Base-by-base conservation (phyloP, 2,888 invertebrate genomes). In the Notocelia uddmanniana region DNA sequence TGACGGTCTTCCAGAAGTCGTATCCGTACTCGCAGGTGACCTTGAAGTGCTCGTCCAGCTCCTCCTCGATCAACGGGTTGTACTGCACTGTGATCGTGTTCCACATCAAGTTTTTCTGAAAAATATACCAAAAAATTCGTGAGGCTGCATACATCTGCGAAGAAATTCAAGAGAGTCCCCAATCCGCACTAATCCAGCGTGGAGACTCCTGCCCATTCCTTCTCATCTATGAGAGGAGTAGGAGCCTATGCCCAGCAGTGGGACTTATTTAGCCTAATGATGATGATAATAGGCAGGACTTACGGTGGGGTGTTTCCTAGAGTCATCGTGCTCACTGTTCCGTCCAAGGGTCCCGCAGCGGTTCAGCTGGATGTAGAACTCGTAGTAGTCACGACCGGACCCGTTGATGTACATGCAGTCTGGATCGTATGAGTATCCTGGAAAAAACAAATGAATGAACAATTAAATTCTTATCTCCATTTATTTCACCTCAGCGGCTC, bases 321-420 rank as follows among this genome's bases (percentile, higher is more conserved):
- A 96, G 84, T 97, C 97, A 83, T 97, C 97, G 79, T 97, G 96
- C 84, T 97, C 95, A 1, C 97, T 97, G 88, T 98, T 98, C 89
- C 98, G 96, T 34, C 98, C 98, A 66, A 98, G 94, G 5, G 98
- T 98, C 37, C 98, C 98, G 85, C 98, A 98, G 75, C 98, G 95
- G 92, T 98, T 98, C 72, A 98, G 91, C 87, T 98, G 98, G 80
- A 98, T 98, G 89, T 97, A 97, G 91, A 98, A 98, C 93, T 98
- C 98, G 88, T 98, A 98, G 87, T 97, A 97, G 84, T 97, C 97
- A 10, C 97, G 94, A 0, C 98, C 98, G 0, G 98, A 97, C 0
- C 98, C 98, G 90, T 98, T 98, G 76, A 98, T 97, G 89, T 98
- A 98, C 95, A 98, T 98, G 86, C 98, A 98, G 87, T 98, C 98